These are phyloP conservation scores for Aleiodes sp. DNA, from an alignment of 1,140 invertebrate genomes.

Conservation along the genomic window DNA sequence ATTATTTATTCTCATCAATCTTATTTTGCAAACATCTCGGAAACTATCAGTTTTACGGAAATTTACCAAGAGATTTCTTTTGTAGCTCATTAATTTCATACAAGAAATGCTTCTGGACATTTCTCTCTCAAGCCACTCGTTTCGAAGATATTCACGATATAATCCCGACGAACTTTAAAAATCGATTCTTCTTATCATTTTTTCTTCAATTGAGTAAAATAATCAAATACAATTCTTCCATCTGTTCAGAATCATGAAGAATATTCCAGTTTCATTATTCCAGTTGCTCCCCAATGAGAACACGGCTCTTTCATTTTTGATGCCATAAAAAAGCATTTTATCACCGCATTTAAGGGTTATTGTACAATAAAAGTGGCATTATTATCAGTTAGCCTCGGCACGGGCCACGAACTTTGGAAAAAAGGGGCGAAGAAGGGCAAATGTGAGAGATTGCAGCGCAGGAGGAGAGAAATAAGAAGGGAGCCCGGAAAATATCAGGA, in stretches of 20 bases:
- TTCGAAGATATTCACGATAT: no score
- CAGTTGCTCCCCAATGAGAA: slow-evolving; percentile 31
- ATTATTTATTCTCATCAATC: no score
- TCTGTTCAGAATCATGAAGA: background rate
- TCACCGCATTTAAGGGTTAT: slow-evolving; percentile 65
- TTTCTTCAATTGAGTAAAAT: no score
- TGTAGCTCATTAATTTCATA: no score
- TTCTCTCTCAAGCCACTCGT: no score
- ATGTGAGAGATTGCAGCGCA: slow-evolving; percentile 3
- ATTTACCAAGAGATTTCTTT: no score
- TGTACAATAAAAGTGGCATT: slow-evolving; percentile 66
- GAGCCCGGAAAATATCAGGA: slow-evolving; percentile 39
- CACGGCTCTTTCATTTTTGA: slow-evolving; percentile 62
- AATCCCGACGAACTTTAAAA: background rate
- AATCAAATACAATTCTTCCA: background rate
- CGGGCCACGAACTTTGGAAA: slow-evolving; percentile 19
- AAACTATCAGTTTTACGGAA: no score
- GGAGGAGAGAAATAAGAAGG: slow-evolving; percentile 7
- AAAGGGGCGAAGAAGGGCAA: background rate
- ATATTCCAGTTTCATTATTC: slow-evolving; percentile 1
- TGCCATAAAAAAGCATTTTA: slow-evolving; percentile 62
- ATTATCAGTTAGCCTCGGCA: slow-evolving; percentile 62
- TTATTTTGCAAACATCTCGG: no score
- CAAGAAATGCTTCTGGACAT: no score
- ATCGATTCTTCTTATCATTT: background rate